Conservation (phyloP, 1,140 invertebrate genomes). For the Microplitis demolitor region DNA sequence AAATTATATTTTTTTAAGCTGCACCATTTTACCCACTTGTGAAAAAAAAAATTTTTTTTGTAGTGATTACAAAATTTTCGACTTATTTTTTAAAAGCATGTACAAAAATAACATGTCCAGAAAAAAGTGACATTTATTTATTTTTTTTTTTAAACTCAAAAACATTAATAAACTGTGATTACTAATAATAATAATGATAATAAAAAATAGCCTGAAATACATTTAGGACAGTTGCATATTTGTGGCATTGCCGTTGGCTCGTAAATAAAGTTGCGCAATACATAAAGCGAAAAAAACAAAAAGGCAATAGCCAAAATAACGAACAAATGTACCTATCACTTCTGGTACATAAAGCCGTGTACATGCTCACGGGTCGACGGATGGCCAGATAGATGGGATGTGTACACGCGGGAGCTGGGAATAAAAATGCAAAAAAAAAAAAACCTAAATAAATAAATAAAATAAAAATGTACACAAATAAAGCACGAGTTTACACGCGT, state of each 20-base stretch:
- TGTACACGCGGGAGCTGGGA: neutral
- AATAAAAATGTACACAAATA: neutral
- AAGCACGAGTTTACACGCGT: neutral
- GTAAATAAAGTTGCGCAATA: slow-evolving; percentile 15
- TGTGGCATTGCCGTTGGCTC: slow-evolving; percentile 17
- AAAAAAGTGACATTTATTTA: too few relatives aligned
- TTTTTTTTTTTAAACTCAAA: too few relatives aligned
- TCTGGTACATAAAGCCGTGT: slow-evolving; percentile 24
- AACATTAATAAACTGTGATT: too few relatives aligned
- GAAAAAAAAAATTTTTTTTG: too few relatives aligned
- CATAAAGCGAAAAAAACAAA: slow-evolving; percentile 16
- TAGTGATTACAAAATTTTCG: too few relatives aligned
- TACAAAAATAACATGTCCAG: too few relatives aligned
- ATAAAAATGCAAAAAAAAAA: slow-evolving; percentile 9
- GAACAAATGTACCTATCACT: slow-evolving; percentile 29
- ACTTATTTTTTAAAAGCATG: too few relatives aligned
- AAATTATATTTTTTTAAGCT: too few relatives aligned
- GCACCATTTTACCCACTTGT: too few relatives aligned
- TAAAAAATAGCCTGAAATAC: too few relatives aligned
- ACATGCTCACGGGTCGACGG: slow-evolving; percentile 12
- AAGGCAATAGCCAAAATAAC: slow-evolving; percentile 21
- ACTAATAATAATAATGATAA: too few relatives aligned
- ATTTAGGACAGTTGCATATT: slow-evolving; percentile 5
- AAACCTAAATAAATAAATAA: neutral
- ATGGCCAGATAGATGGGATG: neutral